Conservation (phyloP, 2,113 vertebrate species). For the Clarias macrocephalus region DNA sequence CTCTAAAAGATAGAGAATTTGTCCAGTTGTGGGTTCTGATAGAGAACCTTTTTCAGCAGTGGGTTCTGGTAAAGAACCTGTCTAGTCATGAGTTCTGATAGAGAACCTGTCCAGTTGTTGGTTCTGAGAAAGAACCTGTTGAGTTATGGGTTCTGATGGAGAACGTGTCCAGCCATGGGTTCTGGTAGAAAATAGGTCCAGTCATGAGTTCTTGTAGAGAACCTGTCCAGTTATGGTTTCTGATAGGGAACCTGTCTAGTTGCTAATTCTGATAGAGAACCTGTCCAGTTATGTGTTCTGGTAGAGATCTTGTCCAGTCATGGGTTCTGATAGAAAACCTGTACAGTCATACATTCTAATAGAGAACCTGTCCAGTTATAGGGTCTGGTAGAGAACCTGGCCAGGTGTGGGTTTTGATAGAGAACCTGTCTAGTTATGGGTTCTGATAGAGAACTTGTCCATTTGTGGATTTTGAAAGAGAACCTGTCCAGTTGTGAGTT, state of each 20-base stretch:
- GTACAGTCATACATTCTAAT: neutral
- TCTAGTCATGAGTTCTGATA: neutral
- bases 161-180: neutral
- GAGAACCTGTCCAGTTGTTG: neutral
- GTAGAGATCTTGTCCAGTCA: no score
- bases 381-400: no score
- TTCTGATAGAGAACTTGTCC: no score
- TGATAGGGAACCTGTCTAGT: no score
- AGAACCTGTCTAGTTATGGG: no score
- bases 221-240: no score
- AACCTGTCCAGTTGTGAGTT: no score
- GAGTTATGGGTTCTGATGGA: neutral
- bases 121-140: neutral
- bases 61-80: neutral
- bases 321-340: no score
- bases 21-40: neutral
- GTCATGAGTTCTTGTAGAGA: neutral
- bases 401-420: no score
- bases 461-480: no score
- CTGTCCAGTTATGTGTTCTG: no score
- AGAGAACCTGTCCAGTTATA: neutral
- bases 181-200: neutral
- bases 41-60: neutral
- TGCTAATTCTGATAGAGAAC: no score
- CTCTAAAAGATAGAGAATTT: neutral